Conservation (phyloP, 2,797 vertebrate genomes). For the Gobionotothen gibberifrons region DNA sequence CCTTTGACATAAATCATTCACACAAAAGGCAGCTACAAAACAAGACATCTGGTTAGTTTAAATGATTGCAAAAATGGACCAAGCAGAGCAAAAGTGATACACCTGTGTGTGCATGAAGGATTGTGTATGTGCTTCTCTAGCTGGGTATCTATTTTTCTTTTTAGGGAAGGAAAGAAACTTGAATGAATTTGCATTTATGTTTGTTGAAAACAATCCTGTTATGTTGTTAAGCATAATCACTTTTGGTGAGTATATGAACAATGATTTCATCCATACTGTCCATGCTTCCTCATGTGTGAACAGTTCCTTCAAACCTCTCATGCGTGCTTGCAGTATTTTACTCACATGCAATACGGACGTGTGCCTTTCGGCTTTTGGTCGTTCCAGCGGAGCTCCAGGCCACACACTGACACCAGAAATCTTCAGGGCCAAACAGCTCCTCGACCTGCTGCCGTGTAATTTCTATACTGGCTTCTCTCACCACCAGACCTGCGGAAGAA, state of each 20-base stretch:
- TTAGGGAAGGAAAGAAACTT: neutral
- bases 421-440: conserved; percentile 94
- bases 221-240: neutral
- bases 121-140: neutral
- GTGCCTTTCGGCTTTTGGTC: conserved; percentile 95
- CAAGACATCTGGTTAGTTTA: neutral
- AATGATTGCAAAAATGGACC: conserved; percentile 16
- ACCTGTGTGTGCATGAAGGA: neutral
- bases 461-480: conserved; percentile 93
- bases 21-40: neutral
- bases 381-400: conserved; percentile 97
- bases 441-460: conserved; percentile 89
- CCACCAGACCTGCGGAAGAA: conserved; percentile 85
- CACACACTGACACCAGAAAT: conserved; percentile 98
- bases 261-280: neutral
- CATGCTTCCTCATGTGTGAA: neutral
- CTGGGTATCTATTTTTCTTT: neutral
- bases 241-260: neutral
- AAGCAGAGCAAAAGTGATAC: conserved; percentile 15
- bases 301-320: neutral
- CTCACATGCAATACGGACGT: conserved; percentile 96
- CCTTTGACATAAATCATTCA: neutral
- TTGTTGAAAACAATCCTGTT: neutral
- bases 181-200: neutral
- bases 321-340: conserved; percentile 49